phyloP scores from a whole-genome alignment of 2,797 vertebrate species.

The Pelodytes ibericus region DNA sequence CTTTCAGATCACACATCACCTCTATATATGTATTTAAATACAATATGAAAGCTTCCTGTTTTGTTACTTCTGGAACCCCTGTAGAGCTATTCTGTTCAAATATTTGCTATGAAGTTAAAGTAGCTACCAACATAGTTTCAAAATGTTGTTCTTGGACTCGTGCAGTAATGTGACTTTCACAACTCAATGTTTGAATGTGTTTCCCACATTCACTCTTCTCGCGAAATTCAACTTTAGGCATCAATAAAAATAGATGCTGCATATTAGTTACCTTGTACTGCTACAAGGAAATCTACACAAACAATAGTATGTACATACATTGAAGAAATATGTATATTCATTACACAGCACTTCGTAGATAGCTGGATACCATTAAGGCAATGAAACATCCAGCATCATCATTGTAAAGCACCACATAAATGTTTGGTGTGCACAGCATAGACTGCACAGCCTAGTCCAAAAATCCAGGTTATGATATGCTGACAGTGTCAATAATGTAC shows the following conservation, averaged over 20 bases:
- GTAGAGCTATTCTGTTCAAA: slow-evolving; percentile 26
- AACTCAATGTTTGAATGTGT: slow-evolving; percentile 9
- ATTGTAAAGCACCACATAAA: too few species aligned
- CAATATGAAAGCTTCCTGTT: not conserved
- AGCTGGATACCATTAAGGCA: too few species aligned
- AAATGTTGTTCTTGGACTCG: slow-evolving; percentile 33
- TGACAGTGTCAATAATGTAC: too few species aligned
- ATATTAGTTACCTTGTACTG: not conserved
- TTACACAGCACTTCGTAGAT: too few species aligned
- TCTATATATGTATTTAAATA: not conserved
- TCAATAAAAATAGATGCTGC: not conserved
- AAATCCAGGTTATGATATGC: too few species aligned
- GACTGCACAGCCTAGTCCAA: too few species aligned
- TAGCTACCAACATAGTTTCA: slow-evolving; percentile 14
- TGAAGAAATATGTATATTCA: too few species aligned
- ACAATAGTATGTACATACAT: too few species aligned
- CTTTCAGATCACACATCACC: too few species aligned
- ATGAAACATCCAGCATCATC: too few species aligned
- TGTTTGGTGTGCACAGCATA: too few species aligned
- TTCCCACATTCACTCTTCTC: not conserved
- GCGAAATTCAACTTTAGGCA: not conserved
- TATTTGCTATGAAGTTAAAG: slow-evolving; percentile 40
- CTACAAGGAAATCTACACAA: too few species aligned
- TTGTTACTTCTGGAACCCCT: slow-evolving; percentile 1
- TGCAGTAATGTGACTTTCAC: slow-evolving; percentile 11